Base-by-base conservation (phyloP, 2,888 invertebrate species). In the Anorthoa munda region DNA sequence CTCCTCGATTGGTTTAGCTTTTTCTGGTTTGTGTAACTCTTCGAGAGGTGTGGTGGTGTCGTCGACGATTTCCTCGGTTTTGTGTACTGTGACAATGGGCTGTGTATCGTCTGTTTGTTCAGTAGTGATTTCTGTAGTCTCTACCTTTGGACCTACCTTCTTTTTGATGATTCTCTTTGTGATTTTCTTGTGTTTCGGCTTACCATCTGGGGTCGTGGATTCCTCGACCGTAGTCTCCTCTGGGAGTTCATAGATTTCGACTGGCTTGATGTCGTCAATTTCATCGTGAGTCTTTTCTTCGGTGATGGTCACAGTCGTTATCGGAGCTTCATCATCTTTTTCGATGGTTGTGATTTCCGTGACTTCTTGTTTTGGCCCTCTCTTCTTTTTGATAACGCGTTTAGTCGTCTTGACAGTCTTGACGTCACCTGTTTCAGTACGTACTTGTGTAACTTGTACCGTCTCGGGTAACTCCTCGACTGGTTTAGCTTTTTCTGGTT, bases 21-120 rank as follows among this genome's bases (percentile, higher is more conserved):
- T 56, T 7, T 56, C 23, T 23, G 26, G 26, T 51, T 55, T 69
- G 23, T 75, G 60, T 67, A 71, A 23, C 65, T 86, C 75, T 59
- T 66, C 21, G 23, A 89, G 90, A 23, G 74, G 80, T 70, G 79
- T 83, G 50, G 60, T 55, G 23, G 86, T 83, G 66, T 90, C 89
- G 50, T 90, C 85, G 84, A 84, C 78, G 74, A 92, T 80, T 81
- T 92, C 85, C 65, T 93, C 93, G 51, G 76, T 75, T 66, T 91
- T 90, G 82, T 90, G 86, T 70, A 87, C 82, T 4, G 79, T 72
- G n/a, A 90, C 88, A 48, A 89, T 89, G 2, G 82, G 82, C 66
- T 64, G 58, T 60, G 59, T 23, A 9, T 75, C 77, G 89, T 75
- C 79, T 50, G 60, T 51, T 48, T 83, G 73, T 67, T 83, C 77